Evolutionary conservation across 2,797 vertebrate species (phyloP).

Genomic region (Scomberomorus guttatus): DNA sequence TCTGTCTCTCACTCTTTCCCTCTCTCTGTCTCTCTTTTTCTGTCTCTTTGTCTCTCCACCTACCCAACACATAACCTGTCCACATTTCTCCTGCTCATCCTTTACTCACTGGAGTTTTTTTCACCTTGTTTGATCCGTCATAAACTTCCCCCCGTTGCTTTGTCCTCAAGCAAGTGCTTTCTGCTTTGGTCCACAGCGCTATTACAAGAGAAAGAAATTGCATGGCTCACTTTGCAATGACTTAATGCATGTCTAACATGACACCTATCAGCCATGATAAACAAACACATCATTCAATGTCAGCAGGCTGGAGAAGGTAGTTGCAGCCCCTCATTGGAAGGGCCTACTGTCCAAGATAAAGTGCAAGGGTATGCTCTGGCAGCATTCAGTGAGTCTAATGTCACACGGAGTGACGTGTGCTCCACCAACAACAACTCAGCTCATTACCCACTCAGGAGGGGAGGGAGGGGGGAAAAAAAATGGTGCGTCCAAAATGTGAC

Average conservation of each 20-base stretch:
- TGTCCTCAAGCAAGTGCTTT: slow-evolving; percentile 33
- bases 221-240: slow-evolving; percentile 67
- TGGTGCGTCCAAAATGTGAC: slow-evolving; percentile 75
- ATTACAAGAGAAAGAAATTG: slow-evolving; percentile 32
- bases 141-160: slow-evolving; percentile 30
- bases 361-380: slow-evolving; percentile 45
- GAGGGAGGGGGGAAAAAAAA: slow-evolving; percentile 33
- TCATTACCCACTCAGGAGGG: slow-evolving; percentile 77
- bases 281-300: slow-evolving; percentile 81
- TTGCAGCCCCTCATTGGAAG: slow-evolving; percentile 38
- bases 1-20: slow-evolving; percentile 73
- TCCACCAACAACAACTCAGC: slow-evolving; percentile 75
- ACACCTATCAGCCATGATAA: slow-evolving; percentile 78
- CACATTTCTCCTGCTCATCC: slow-evolving; percentile 37
- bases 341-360: slow-evolving; percentile 55
- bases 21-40: slow-evolving; percentile 46
- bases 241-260: slow-evolving; percentile 76
- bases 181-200: slow-evolving; percentile 52
- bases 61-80: slow-evolving; percentile 42
- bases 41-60: slow-evolving; percentile 54
- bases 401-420: slow-evolving; percentile 75
- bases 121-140: slow-evolving; percentile 30
- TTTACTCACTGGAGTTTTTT: slow-evolving; percentile 75
- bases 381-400: slow-evolving; percentile 69
- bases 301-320: slow-evolving; percentile 65